Conservation (phyloP, 2,888 invertebrate genomes). For the Tetrapedia diversipes region DNA sequence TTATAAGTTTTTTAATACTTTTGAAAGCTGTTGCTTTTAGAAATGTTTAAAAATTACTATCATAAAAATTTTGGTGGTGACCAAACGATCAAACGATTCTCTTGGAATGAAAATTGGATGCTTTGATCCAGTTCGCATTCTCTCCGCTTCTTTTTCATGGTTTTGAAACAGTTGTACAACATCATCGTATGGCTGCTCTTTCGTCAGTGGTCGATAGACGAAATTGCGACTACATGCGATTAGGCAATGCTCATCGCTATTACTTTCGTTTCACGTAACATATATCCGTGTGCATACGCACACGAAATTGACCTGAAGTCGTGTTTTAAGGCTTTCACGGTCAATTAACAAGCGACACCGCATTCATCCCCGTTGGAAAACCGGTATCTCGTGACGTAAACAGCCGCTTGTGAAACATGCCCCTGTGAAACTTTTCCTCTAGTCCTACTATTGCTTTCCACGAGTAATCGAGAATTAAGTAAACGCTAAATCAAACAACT, state of each 20-base stretch:
- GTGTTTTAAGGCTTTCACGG: slow-evolving; percentile 10
- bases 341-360: slow-evolving; percentile 16
- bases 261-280: slow-evolving; percentile 63
- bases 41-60: no score
- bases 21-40: not conserved
- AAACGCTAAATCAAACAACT: no score
- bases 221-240: slow-evolving; percentile 34
- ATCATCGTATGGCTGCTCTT: slow-evolving; percentile 17
- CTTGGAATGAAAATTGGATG: not conserved
- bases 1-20: not conserved
- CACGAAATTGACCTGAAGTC: slow-evolving; percentile 33
- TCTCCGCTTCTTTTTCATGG: not conserved
- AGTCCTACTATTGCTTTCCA: not conserved
- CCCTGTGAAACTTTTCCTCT: not conserved
- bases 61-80: no score
- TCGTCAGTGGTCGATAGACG: slow-evolving; percentile 40
- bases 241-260: slow-evolving; percentile 43
- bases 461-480: not conserved
- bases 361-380: not conserved
- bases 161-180: slow-evolving; percentile 26
- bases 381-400: slow-evolving; percentile 3
- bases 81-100: not conserved
- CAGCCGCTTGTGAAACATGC: not conserved
- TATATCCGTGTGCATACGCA: not conserved
- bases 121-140: not conserved